Conservation (phyloP, 2,797 vertebrate genomes). For the Myiotriccus ornatus region DNA sequence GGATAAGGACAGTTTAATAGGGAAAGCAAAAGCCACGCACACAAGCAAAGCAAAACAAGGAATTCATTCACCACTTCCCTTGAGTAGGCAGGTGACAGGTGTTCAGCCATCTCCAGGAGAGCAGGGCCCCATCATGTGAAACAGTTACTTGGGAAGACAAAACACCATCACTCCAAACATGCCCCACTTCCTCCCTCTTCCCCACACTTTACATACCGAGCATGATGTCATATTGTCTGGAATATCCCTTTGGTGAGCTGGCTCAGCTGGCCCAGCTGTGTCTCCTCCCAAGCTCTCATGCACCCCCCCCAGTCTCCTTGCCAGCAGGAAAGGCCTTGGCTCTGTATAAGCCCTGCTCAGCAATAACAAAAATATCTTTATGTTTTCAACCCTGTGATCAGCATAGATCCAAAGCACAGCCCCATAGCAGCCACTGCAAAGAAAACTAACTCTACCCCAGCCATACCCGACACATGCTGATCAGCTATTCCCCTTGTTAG, state of each 20-base stretch:
- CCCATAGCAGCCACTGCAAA: not conserved
- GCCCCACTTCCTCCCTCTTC: not conserved
- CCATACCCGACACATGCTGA: not conserved
- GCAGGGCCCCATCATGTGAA: not conserved
- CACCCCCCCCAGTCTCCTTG: not conserved
- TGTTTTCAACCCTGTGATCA: not conserved
- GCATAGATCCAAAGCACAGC: not conserved
- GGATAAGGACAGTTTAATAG: not conserved
- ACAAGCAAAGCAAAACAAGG: not conserved
- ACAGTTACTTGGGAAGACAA: not conserved
- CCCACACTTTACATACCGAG: not conserved
- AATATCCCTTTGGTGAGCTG: not conserved
- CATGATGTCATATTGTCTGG: not conserved
- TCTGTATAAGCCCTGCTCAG: not conserved
- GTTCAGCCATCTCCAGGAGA: not conserved
- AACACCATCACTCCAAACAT: not conserved
- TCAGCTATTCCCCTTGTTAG: not conserved
- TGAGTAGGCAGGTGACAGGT: not conserved
- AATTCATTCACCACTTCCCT: not conserved
- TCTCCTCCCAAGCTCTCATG: not conserved
- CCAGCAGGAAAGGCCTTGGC: not conserved
- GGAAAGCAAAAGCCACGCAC: not conserved
- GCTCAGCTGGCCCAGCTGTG: not conserved
- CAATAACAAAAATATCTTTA: not conserved
- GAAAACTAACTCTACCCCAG: not conserved